These are phyloP conservation scores for Paracentrotus lividus DNA, from an alignment of 53 echinoderm and acorn worm species.

Conservation along the genomic window DNA sequence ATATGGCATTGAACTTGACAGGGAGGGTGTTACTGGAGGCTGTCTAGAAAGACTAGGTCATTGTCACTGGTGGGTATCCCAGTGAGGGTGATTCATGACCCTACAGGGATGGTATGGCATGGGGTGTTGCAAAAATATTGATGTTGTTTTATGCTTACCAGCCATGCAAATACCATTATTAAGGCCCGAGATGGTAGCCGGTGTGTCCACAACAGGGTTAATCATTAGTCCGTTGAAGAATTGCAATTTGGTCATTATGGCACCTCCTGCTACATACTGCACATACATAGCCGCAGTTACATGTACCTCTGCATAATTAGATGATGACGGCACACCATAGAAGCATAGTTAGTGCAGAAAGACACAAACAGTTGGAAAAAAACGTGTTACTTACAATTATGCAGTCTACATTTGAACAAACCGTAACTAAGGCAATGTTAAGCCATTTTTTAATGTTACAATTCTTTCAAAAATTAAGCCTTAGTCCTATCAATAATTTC, in stretches of 20 bases:
- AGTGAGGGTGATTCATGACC: slow-evolving; percentile 34
- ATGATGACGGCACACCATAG: background rate
- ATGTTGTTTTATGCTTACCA: slow-evolving; percentile 59
- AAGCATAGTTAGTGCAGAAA: slow-evolving; percentile 17
- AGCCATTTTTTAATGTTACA: too few relatives aligned
- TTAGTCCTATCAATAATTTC: too few relatives aligned
- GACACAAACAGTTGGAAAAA: background rate
- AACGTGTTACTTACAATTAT: background rate
- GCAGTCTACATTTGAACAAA: background rate
- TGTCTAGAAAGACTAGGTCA: background rate
- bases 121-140: slow-evolving; percentile 66
- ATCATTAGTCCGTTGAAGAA: slow-evolving; percentile 36
- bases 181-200: background rate
- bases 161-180: slow-evolving; percentile 61
- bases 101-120: slow-evolving; percentile 51
- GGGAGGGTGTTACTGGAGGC: background rate
- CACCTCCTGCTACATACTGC: slow-evolving; percentile 28
- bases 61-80: background rate
- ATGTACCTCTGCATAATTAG: slow-evolving; percentile 15
- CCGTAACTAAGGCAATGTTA: too few relatives aligned
- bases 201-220: slow-evolving; percentile 27
- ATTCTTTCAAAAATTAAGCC: too few relatives aligned
- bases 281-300: slow-evolving; percentile 8
- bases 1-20: slow-evolving; percentile 5
- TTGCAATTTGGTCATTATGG: background rate